Evolutionary conservation across 2,888 invertebrate species (phyloP).

Genomic region (Colostygia pectinataria): DNA sequence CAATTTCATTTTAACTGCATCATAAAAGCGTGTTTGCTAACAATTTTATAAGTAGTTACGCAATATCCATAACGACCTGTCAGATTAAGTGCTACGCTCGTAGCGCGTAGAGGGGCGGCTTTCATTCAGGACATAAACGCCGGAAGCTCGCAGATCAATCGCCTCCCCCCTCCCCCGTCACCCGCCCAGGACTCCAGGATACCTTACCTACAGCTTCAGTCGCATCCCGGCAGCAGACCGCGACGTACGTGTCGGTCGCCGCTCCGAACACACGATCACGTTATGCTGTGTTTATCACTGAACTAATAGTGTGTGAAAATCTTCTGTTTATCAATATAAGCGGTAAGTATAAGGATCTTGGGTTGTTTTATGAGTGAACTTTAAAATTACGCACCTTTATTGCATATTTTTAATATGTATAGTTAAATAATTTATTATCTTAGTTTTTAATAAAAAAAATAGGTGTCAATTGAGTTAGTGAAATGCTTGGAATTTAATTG

Average conservation of each 20-base stretch:
- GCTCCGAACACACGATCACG: slow-evolving; percentile 47
- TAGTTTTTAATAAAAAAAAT: too few species aligned
- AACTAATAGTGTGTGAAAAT: slow-evolving; percentile 53
- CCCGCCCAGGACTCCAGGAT: slow-evolving; percentile 55
- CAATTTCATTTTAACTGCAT: neutral
- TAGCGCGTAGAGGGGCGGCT: slow-evolving; percentile 53
- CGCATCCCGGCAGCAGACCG: slow-evolving; percentile 51
- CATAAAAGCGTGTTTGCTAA: slow-evolving; percentile 6
- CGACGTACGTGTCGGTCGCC: slow-evolving; percentile 44
- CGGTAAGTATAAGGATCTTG: slow-evolving; percentile 46
- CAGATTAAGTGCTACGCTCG: slow-evolving; percentile 30
- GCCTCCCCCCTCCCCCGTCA: slow-evolving; percentile 49
- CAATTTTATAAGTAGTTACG: slow-evolving; percentile 16
- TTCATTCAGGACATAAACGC: slow-evolving; percentile 65
- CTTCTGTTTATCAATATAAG: slow-evolving; percentile 40
- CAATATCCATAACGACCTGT: slow-evolving; percentile 22
- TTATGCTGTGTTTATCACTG: slow-evolving; percentile 64
- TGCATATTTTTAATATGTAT: too few species aligned
- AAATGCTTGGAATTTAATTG: slow-evolving; percentile 12
- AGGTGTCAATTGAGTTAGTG: neutral
- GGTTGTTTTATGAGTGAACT: too few species aligned
- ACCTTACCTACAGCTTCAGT: slow-evolving; percentile 55
- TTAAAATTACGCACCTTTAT: too few species aligned
- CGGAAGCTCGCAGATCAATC: slow-evolving; percentile 76
- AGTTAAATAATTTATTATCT: too few species aligned